Evolutionary conservation across 2,888 invertebrate genomes (phyloP).

Genomic region (Rhagonycha lutea): DNA sequence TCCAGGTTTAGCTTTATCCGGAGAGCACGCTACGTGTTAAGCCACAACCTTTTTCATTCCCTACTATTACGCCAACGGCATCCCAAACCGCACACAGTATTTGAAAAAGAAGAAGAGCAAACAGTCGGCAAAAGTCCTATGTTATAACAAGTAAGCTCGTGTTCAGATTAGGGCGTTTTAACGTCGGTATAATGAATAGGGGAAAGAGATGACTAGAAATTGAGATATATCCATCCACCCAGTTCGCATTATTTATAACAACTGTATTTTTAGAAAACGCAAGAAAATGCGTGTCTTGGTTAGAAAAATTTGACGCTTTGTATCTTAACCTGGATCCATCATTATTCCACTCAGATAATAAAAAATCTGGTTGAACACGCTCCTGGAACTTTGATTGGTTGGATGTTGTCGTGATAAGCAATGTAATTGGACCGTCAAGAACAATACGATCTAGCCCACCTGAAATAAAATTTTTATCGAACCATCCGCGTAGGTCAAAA

Average conservation of each 20-base stretch:
- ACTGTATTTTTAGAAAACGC: not conserved
- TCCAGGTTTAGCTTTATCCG: constrained; percentile 18
- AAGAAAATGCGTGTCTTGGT: not conserved
- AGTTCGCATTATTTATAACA: not conserved
- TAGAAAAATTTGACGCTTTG: not conserved
- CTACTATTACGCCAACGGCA: not conserved
- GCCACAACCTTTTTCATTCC: constrained; percentile 11
- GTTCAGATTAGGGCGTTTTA: constrained; percentile 16
- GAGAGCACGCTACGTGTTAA: constrained; percentile 17
- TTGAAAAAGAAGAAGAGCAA: not conserved
- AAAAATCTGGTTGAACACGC: not conserved
- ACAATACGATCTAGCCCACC: not conserved
- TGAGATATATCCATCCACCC: constrained; percentile 10
- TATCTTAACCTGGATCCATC: not conserved
- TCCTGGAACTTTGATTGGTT: not conserved
- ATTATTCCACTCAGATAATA: not conserved
- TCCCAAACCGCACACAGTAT: constrained; percentile 1
- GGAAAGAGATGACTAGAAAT: constrained; percentile 4
- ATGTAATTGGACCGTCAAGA: not conserved
- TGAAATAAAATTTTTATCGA: not conserved
- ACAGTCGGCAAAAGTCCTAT: constrained; percentile 4
- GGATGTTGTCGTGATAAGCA: not conserved
- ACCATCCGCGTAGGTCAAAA: not conserved
- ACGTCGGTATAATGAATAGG: constrained; percentile 14
- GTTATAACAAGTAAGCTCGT: constrained; percentile 8